Conservation (phyloP, 1,140 invertebrate species). For the Drosophila varians region DNA sequence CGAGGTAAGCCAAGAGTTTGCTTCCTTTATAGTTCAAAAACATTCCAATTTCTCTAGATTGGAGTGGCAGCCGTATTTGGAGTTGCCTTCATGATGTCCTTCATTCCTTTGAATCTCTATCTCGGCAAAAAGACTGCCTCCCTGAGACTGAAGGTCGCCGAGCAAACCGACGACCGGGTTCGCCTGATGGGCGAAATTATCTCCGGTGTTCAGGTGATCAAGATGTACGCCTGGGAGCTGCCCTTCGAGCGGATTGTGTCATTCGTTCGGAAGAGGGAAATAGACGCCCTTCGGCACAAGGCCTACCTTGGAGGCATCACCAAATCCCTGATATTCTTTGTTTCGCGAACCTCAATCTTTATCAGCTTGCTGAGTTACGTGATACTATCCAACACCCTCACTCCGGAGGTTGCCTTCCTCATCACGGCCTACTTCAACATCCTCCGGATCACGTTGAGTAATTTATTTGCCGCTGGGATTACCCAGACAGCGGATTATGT, state of each 20-base stretch:
- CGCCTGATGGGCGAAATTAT: constrained; percentile 95
- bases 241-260: constrained; percentile 89
- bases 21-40: neutral
- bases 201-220: constrained; percentile 94
- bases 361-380: constrained; percentile 91
- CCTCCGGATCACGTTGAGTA: constrained; percentile 89
- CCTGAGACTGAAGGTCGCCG: constrained; percentile 87
- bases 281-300: constrained; percentile 86
- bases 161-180: constrained; percentile 92
- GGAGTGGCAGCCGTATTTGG: constrained; percentile 90
- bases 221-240: constrained; percentile 95
- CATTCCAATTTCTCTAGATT: constrained; percentile 84
- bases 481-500: constrained; percentile 88
- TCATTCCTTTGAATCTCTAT: constrained; percentile 93
- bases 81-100: constrained; percentile 90
- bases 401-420: constrained; percentile 90
- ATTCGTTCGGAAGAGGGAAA: constrained; percentile 85
- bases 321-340: constrained; percentile 89
- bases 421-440: constrained; percentile 90
- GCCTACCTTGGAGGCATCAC: constrained; percentile 90
- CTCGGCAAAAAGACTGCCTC: constrained; percentile 89
- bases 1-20: constrained; percentile 71
- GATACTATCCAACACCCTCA: constrained; percentile 85
- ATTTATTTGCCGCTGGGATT: constrained; percentile 88
- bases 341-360: constrained; percentile 91